phyloP scores from a whole-genome alignment of 1,140 invertebrate species.

The Carposina sasakii region DNA sequence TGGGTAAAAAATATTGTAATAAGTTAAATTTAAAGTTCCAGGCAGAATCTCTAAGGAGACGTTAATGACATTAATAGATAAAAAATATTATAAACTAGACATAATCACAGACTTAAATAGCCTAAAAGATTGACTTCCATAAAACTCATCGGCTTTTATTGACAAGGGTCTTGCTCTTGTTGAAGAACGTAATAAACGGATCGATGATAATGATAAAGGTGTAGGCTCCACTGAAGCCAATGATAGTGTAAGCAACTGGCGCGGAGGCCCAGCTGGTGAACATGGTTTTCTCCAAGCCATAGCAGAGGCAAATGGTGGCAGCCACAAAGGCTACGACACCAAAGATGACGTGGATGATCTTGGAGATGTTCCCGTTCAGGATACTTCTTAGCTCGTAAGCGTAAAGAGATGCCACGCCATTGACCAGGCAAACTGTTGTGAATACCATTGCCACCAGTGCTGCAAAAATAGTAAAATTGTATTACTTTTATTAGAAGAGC shows the following conservation, averaged over 20 bases:
- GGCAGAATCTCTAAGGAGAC: no score
- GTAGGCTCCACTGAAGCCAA: conserved; percentile 14
- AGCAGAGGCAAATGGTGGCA: conserved; percentile 17
- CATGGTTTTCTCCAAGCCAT: conserved; percentile 19
- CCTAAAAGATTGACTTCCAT: no score
- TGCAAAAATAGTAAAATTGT: conserved; percentile 20
- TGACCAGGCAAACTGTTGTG: conserved; percentile 22
- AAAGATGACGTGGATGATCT: conserved; percentile 25
- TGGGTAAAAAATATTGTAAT: no score
- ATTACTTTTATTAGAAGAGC: no score
- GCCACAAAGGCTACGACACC: conserved; percentile 19
- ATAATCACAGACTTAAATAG: no score
- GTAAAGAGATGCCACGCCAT: conserved; percentile 23
- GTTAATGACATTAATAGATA: no score
- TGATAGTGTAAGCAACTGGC: conserved; percentile 12
- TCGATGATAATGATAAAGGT: conserved; percentile 21
- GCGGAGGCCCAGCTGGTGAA: conserved; percentile 23
- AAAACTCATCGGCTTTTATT: no score
- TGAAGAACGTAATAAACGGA: conserved; percentile 23
- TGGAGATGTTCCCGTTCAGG: conserved; percentile 17
- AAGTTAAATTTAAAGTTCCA: no score
- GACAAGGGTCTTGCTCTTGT: conserved; percentile 16
- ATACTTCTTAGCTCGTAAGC: conserved; percentile 19
- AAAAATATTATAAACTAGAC: no score
- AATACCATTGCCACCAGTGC: conserved; percentile 28